These are phyloP conservation scores for Tokudaia muenninki DNA, from an alignment of 2,797 vertebrate species.

Conservation along the genomic window DNA sequence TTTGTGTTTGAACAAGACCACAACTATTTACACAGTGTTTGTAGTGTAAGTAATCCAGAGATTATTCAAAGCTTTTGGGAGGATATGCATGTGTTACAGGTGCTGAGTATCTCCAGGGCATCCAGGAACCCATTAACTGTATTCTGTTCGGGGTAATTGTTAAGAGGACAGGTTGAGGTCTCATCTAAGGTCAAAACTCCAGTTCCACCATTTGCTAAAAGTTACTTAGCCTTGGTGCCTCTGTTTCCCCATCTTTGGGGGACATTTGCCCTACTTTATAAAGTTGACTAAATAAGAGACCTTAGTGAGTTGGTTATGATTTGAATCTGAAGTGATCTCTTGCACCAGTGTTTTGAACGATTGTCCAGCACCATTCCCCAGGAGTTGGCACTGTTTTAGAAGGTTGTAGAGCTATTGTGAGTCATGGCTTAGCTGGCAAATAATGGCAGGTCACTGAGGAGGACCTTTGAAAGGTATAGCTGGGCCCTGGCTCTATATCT, in stretches of 20 bases:
- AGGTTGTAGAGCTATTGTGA: neutral
- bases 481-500: neutral
- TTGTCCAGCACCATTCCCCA: neutral
- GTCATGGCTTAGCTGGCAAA: neutral
- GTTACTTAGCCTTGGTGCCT: neutral
- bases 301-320: neutral
- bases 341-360: neutral
- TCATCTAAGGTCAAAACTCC: neutral
- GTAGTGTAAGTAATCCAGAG: neutral
- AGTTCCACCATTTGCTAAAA: neutral
- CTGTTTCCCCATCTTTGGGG: neutral
- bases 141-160: neutral
- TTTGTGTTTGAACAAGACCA: neutral
- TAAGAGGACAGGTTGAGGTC: neutral
- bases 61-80: neutral
- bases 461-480: neutral
- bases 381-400: neutral
- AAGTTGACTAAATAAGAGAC: neutral
- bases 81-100: neutral
- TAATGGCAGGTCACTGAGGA: neutral
- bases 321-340: neutral
- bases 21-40: neutral
- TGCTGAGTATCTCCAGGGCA: neutral
- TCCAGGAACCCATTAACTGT: neutral
- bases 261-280: neutral